Conservation (phyloP, 2,888 invertebrate genomes). For the Colletes collaris region DNA sequence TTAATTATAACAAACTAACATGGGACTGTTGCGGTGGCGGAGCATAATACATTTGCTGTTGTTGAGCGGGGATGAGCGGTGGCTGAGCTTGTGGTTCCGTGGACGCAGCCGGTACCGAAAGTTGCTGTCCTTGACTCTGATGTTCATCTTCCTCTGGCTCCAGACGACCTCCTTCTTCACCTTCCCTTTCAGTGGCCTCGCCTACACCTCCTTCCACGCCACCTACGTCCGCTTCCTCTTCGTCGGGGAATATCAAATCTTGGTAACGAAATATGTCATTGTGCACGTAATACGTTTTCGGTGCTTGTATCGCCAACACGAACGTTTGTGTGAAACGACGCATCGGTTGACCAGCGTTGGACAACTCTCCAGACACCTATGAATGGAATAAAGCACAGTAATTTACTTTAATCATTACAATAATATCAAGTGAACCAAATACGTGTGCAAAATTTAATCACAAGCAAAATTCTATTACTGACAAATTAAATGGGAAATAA, state of each 20-base stretch:
- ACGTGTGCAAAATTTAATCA: too few relatives aligned
- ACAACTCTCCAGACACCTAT: constrained; percentile 96
- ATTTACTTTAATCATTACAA: not conserved
- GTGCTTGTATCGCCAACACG: constrained; percentile 96
- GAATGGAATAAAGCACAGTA: constrained; percentile 33
- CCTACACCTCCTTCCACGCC: constrained; percentile 74
- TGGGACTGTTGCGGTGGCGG: constrained; percentile 73
- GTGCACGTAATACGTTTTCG: constrained; percentile 99
- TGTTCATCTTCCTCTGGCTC: constrained; percentile 88
- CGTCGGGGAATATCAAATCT: constrained; percentile 84
- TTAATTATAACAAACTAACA: constrained; percentile 57
- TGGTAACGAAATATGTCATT: constrained; percentile 99
- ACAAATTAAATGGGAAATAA: too few relatives aligned
- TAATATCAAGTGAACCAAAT: too few relatives aligned
- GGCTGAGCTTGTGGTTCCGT: constrained; percentile 72
- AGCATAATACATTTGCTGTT: constrained; percentile 73
- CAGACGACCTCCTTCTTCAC: constrained; percentile 87
- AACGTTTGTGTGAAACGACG: constrained; percentile 99
- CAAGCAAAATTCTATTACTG: too few relatives aligned
- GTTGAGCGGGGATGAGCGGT: constrained; percentile 71
- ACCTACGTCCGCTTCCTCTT: constrained; percentile 78
- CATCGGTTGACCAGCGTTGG: constrained; percentile 98
- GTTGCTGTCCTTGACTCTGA: constrained; percentile 76
- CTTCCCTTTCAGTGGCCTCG: constrained; percentile 80
- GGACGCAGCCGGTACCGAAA: constrained; percentile 68